Evolutionary conservation across 2,113 vertebrate genomes (phyloP).

Genomic region (Cromileptes altivelis): DNA sequence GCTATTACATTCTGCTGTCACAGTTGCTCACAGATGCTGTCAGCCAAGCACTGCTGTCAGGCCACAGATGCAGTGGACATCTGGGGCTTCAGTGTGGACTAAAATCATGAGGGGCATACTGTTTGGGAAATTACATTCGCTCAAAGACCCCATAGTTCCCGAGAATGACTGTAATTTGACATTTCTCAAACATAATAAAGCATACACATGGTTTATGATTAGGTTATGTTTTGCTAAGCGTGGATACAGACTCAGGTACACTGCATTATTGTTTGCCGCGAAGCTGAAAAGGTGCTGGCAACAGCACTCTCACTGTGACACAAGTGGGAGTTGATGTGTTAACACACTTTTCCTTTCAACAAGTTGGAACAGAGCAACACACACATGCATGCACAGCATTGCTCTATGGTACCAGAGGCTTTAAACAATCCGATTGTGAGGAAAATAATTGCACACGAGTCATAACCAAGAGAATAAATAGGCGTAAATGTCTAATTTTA

Average conservation of each 20-base stretch:
- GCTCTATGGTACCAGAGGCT: too few species aligned
- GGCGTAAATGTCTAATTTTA: too few species aligned
- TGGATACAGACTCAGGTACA: constrained; percentile 29
- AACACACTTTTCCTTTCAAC: constrained; percentile 60
- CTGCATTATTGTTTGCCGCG: constrained; percentile 41
- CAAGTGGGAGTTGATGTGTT: constrained; percentile 63
- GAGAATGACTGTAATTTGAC: constrained; percentile 29
- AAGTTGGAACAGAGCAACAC: constrained; percentile 20
- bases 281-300: constrained; percentile 65
- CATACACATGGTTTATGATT: constrained; percentile 9
- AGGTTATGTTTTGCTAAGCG: constrained; percentile 41
- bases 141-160: constrained; percentile 35
- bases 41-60: constrained; percentile 73
- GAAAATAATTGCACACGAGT: too few species aligned
- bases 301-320: constrained; percentile 47
- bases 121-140: constrained; percentile 57
- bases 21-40: constrained; percentile 77
- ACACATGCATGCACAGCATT: not conserved
- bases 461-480: too few species aligned
- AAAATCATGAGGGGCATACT: constrained; percentile 45
- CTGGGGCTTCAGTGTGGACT: constrained; percentile 51
- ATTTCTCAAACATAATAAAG: constrained; percentile 29
- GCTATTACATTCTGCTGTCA: constrained; percentile 80
- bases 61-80: constrained; percentile 73
- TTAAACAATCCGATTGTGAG: too few species aligned